Evolutionary conservation across 2,888 invertebrate species (phyloP).

Genomic region (Protonemura montana): DNA sequence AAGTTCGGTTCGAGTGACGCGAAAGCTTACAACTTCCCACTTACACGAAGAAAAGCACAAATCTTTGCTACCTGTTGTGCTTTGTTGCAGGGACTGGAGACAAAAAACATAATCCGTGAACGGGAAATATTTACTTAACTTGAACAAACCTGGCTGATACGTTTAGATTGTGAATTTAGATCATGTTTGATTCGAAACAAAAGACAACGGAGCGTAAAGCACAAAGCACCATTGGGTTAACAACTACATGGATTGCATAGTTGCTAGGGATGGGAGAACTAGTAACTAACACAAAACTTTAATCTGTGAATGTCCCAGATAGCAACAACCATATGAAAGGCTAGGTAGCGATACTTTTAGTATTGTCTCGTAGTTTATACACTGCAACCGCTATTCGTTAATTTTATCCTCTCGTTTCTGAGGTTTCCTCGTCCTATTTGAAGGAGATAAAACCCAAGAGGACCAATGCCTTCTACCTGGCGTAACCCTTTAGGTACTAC

Average conservation of each 20-base stretch:
- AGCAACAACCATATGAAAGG: neutral
- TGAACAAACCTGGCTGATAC: neutral
- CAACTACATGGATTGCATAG: neutral
- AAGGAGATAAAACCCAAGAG: constrained; percentile 18
- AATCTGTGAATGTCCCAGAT: neutral
- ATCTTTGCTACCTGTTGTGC: neutral
- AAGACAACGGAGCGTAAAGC: neutral
- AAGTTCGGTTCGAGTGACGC: neutral
- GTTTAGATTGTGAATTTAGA: neutral
- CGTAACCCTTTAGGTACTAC: neutral
- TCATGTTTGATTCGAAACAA: neutral
- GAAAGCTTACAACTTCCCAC: neutral
- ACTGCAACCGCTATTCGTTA: neutral
- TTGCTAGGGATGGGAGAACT: neutral
- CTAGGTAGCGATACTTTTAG: neutral
- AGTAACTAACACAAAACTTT: neutral
- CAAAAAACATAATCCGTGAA: neutral
- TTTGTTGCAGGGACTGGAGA: neutral
- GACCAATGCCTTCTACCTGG: neutral
- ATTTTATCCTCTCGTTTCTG: constrained; percentile 28
- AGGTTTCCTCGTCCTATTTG: constrained; percentile 27
- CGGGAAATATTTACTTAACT: neutral
- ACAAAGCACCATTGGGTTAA: no score
- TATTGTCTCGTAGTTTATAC: neutral
- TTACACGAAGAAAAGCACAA: neutral